Evolutionary conservation across 2,888 invertebrate genomes (phyloP).

Genomic region (Synergus laeviventris): DNA sequence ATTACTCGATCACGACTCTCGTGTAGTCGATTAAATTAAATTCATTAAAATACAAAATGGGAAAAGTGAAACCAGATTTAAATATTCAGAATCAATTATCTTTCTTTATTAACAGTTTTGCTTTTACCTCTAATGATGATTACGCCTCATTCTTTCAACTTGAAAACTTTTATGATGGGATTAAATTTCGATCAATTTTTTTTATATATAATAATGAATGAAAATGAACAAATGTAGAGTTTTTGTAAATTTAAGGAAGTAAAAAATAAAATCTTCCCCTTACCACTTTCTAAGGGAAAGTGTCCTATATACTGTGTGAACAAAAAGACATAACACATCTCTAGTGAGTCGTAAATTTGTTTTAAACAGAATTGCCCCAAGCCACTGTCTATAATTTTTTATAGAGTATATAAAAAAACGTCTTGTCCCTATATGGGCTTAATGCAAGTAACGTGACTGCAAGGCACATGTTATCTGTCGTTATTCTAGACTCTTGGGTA

Average conservation of each 20-base stretch:
- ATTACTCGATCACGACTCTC: constrained; percentile 46
- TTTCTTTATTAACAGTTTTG: not conserved
- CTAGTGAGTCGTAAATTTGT: not conserved
- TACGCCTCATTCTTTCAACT: no score
- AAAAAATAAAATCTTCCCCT: not conserved
- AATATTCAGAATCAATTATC: not conserved
- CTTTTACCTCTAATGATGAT: no score
- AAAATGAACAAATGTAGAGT: not conserved
- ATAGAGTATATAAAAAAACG: not conserved
- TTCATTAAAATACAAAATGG: not conserved
- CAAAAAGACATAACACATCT: not conserved
- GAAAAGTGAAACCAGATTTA: not conserved
- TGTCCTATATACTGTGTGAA: not conserved
- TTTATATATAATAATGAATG: no score
- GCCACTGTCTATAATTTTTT: not conserved
- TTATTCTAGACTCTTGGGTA: not conserved
- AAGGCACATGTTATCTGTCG: not conserved
- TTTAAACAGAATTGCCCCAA: not conserved
- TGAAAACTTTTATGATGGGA: no score
- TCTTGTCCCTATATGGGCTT: not conserved
- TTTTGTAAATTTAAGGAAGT: not conserved
- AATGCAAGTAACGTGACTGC: not conserved
- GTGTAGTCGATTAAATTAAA: constrained; percentile 50
- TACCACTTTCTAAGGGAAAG: not conserved
- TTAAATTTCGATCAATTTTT: no score